Percentiles rank a stretch among this genome's conserved stretches.
phyloP scores from a whole-genome alignment of 2,888 invertebrate genomes.

The Amphiduros pacificus region DNA sequence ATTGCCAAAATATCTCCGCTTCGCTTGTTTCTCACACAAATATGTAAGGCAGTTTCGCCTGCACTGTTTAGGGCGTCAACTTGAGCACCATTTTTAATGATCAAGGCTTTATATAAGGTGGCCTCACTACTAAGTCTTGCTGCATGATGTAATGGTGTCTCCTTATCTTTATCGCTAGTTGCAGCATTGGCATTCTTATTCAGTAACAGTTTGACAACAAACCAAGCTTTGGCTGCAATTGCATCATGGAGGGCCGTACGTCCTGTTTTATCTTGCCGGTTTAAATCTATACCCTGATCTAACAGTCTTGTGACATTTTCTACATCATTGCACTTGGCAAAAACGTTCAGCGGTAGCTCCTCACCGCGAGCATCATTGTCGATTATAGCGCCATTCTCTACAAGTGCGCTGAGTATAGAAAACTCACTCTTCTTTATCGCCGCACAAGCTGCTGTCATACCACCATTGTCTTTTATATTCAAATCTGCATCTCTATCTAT shows the following conservation, averaged over 20 bases:
- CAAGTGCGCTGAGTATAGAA: background rate
- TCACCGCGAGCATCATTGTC: background rate
- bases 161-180: background rate
- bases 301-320: conserved; percentile 8
- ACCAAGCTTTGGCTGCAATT: background rate
- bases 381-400: background rate
- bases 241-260: conserved; percentile 14
- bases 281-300: conserved; percentile 10
- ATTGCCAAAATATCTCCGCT: background rate
- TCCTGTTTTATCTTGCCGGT: conserved; percentile 6
- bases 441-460: background rate
- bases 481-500: background rate
- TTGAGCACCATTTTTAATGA: background rate
- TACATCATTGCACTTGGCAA: conserved; percentile 6
- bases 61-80: background rate
- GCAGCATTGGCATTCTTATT: background rate
- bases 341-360: conserved; percentile 8
- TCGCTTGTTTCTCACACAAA: background rate
- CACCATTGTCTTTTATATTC: background rate
- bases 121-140: background rate
- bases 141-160: background rate
- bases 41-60: background rate
- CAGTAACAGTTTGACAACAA: background rate
- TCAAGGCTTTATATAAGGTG: background rate
- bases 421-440: background rate